Base-by-base conservation (phyloP, 1,140 invertebrate genomes). In the Asobara japonica region DNA sequence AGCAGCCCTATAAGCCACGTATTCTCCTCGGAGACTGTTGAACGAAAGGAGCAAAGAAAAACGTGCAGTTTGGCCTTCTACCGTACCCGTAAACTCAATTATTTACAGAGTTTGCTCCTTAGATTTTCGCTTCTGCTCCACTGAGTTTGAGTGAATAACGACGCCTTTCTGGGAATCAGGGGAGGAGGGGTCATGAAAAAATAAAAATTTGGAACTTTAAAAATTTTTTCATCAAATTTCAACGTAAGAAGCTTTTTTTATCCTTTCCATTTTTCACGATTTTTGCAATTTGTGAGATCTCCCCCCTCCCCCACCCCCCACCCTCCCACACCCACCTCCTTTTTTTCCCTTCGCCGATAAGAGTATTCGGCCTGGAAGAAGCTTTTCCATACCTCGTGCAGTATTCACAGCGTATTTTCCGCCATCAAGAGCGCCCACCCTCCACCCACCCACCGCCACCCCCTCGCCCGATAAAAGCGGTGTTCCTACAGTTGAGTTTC, bases 11-110 rank as follows among this genome's bases (percentile, higher is more conserved):
- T 75, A 74, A 72, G 76, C 48, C 45, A 18, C 66, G 69, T 67
- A 48, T 33, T 69, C 48, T 68, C 68, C 67, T 56, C 36, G 65
- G 61, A 38, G 72, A 67, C 75, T 79, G 68, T 67, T 72, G 71
- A 72, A 67, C 64, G 69, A 69, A 68, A 69, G 73, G 73, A 68
- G 13, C 5, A 56, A 25, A 22, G 51, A 56, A 56, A 56, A 56
- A 56, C 22, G 51, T 25, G 25, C 18, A 22, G 10, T 56, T 56
- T 56, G 51, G 6, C 51, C 51, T 13, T 20, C 22, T 45, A 41
- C 20, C 16, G n/a, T 33, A 56, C 51, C n/a, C 22, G 51, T 56
- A 67, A 67, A 48, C 31, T 48, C 38, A 67, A 67, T 67, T 67
- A 67, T 67, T 67, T 67, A 67, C 41, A 51, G 65, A 67, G 41